phyloP scores from a whole-genome alignment of 2,797 vertebrate genomes.

The Clarias laeviceps region DNA sequence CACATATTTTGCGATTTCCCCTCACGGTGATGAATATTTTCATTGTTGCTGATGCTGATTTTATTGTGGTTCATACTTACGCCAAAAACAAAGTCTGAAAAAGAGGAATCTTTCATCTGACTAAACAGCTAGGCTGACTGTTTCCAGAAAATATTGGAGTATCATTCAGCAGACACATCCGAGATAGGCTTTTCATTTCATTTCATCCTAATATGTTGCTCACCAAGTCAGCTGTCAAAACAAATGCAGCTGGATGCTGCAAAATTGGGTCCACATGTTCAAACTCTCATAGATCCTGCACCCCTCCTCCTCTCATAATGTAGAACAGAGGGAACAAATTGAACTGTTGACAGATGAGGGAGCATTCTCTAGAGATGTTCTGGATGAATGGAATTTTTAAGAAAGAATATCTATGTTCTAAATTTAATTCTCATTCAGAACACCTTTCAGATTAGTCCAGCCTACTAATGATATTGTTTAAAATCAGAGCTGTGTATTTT shows the following conservation, averaged over 20 bases:
- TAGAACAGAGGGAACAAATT: slow-evolving; percentile 70
- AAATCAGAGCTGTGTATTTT: background rate
- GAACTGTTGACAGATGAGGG: slow-evolving; percentile 58
- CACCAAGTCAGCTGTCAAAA: slow-evolving; percentile 75
- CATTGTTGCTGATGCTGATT: background rate
- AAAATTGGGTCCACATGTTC: slow-evolving; percentile 70
- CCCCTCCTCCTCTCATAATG: slow-evolving; percentile 61
- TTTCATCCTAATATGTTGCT: slow-evolving; percentile 67
- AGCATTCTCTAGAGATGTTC: slow-evolving; percentile 48
- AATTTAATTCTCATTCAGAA: slow-evolving; percentile 6
- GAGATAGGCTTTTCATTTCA: slow-evolving; percentile 63
- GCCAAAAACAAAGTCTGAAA: background rate
- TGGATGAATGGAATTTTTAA: slow-evolving; percentile 51
- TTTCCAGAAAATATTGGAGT: slow-evolving; percentile 11
- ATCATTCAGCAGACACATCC: slow-evolving; percentile 38
- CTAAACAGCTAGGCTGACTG: slow-evolving; percentile 2
- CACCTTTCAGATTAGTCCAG: slow-evolving; percentile 5
- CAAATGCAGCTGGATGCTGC: slow-evolving; percentile 68
- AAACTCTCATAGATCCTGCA: slow-evolving; percentile 50
- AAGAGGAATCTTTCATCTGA: slow-evolving; percentile 18
- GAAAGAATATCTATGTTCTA: slow-evolving; percentile 23
- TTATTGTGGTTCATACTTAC: background rate
- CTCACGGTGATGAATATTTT: slow-evolving; percentile 2
- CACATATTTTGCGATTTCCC: background rate
- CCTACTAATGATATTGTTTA: background rate